A percentile compares a stretch with the other conserved stretches of the same genome.
Conservation (phyloP, 2,113 vertebrate species). For the Electrona antarctica region DNA sequence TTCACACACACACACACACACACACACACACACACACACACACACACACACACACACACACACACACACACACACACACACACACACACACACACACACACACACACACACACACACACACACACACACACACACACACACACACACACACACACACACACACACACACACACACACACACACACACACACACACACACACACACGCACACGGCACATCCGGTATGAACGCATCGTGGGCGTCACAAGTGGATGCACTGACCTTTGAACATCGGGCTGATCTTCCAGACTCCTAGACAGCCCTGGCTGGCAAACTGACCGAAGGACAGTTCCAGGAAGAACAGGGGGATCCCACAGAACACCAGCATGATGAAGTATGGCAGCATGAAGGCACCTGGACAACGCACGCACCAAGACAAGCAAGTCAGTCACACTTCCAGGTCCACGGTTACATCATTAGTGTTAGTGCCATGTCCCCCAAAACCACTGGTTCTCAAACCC, state of each 20-base stretch:
- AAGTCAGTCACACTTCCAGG: background rate
- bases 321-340: slow-evolving; percentile 99
- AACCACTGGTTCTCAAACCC: no score
- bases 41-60: background rate
- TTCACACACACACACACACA: background rate
- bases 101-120: no score
- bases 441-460: no score
- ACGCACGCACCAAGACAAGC: background rate
- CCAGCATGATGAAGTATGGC: slow-evolving; percentile 98
- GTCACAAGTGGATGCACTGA: slow-evolving; percentile 66
- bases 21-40: background rate
- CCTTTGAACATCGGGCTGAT: slow-evolving; percentile 99
- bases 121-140: no score
- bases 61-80: no score
- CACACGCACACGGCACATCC: no score
- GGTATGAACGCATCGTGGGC: no score
- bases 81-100: background rate
- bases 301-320: slow-evolving; percentile 95
- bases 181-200: no score
- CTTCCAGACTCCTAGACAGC: slow-evolving; percentile 96
- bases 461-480: no score
- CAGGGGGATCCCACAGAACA: slow-evolving; percentile 96
- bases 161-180: no score
- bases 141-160: no score
- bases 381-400: slow-evolving; percentile 95